Conservation (phyloP, 2,888 invertebrate genomes). For the Eumerus sabulonum region DNA sequence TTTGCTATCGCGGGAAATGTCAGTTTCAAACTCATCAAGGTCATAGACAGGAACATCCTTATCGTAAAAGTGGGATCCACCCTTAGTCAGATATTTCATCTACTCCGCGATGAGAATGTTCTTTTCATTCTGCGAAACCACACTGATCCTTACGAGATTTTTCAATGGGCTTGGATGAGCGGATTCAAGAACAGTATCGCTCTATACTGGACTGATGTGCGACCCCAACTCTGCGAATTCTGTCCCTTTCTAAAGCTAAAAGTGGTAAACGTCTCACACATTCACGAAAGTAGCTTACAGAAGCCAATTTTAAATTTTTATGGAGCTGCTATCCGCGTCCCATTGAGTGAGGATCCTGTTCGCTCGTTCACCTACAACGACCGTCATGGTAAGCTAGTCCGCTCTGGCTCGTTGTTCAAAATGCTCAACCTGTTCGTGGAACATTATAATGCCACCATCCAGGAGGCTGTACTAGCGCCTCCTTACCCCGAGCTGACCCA, state of each 20-base stretch:
- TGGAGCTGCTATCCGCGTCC: not conserved
- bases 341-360: not conserved
- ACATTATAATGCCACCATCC: not conserved
- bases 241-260: not conserved
- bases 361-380: not conserved
- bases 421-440: conserved; percentile 1
- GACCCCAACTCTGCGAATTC: not conserved
- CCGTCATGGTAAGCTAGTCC: not conserved
- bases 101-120: not conserved
- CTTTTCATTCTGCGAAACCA: not conserved
- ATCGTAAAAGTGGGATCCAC: too few relatives aligned
- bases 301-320: not conserved
- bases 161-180: not conserved
- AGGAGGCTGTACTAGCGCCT: not conserved
- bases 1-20: not conserved
- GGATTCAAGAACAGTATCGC: conserved; percentile 6
- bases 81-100: not conserved
- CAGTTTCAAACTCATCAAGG: not conserved
- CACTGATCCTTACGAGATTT: not conserved
- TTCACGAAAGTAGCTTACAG: not conserved
- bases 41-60: not conserved
- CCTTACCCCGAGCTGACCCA: not conserved
- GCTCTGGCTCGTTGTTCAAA: not conserved
- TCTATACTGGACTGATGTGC: not conserved
- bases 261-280: not conserved